Evolutionary conservation across 2,797 vertebrate species (phyloP).

Genomic region (Myotis daubentonii): DNA sequence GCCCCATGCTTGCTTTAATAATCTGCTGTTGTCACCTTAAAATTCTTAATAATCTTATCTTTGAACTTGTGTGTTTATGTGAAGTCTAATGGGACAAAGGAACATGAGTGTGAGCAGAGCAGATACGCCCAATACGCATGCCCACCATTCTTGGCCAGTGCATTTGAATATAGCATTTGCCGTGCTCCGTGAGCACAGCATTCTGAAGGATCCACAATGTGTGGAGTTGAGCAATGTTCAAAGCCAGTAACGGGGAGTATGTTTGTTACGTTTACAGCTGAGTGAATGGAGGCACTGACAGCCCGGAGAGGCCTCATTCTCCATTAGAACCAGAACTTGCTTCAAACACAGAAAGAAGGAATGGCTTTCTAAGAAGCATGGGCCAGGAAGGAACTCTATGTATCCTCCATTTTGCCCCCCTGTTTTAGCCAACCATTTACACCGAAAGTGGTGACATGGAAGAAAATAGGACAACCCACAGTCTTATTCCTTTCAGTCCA

Average conservation of each 20-base stretch:
- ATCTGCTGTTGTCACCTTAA: not conserved
- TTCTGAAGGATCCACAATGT: not conserved
- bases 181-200: not conserved
- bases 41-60: not conserved
- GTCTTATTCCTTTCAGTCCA: not conserved
- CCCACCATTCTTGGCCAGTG: not conserved
- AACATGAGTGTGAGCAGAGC: not conserved
- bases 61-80: not conserved
- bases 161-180: not conserved
- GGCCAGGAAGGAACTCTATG: not conserved
- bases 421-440: not conserved
- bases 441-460: not conserved
- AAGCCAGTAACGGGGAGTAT: not conserved
- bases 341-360: not conserved
- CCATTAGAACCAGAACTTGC: not conserved
- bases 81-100: not conserved
- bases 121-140: not conserved
- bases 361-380: conserved; percentile 1
- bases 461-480: not conserved
- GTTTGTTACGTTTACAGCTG: not conserved
- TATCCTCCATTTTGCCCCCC: not conserved
- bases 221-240: not conserved
- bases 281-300: not conserved
- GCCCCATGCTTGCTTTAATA: not conserved
- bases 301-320: not conserved